Conservation (phyloP, 2,888 invertebrate species). For the Oxytorus armatus region DNA sequence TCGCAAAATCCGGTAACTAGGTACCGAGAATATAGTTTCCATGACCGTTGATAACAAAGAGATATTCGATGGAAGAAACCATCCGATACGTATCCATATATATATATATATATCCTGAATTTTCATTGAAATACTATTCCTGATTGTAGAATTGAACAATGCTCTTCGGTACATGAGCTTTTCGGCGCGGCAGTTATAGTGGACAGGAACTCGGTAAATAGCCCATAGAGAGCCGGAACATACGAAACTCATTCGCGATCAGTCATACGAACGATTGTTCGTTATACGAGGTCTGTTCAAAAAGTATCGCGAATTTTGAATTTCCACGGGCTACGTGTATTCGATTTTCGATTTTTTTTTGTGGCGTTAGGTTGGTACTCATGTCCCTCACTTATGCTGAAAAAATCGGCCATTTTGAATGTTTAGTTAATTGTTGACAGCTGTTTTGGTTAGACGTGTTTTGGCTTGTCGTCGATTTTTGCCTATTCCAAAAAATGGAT, state of each 20-base stretch:
- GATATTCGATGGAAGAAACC: background rate
- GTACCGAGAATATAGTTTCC: background rate
- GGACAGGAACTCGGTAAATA: constrained; percentile 14
- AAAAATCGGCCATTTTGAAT: too few species aligned
- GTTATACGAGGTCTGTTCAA: background rate
- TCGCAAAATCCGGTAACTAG: background rate
- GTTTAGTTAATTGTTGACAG: too few species aligned
- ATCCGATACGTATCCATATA: too few species aligned
- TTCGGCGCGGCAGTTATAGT: background rate
- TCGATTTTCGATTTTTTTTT: too few species aligned
- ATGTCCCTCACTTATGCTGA: too few species aligned
- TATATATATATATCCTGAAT: background rate
- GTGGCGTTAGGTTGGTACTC: too few species aligned
- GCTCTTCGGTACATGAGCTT: background rate
- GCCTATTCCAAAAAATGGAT: too few species aligned
- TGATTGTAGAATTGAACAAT: constrained; percentile 7
- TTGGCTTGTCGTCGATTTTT: too few species aligned
- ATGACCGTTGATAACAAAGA: background rate
- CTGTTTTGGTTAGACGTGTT: too few species aligned
- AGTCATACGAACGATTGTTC: constrained; percentile 15
- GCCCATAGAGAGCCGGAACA: background rate
- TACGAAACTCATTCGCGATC: constrained; percentile 7
- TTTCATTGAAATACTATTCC: constrained; percentile 11
- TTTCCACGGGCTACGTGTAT: too few species aligned
- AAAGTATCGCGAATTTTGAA: background rate